Evolutionary conservation across 2,888 invertebrate species (phyloP), one percentile per base, ranked within the genome.

Genomic region (Eupithecia inturbata): DNA sequence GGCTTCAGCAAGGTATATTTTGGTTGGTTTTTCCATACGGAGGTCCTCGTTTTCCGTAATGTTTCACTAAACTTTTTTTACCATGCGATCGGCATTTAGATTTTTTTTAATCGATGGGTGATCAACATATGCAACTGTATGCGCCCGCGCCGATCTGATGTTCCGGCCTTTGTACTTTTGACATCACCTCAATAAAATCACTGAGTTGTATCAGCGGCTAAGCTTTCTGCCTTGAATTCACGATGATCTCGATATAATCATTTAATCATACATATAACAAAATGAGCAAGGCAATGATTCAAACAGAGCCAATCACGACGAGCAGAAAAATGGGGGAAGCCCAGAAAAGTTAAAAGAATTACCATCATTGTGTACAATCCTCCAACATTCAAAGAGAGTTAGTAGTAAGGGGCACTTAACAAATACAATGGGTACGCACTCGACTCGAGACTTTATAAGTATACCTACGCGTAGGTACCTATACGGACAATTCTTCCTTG

Each of bases 371-470:
- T 81, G 80, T 81, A 82, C 82, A 81, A 83, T 80, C 72, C 79
- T 75, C 79, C 81, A 77, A 78, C 78, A 78, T 77, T 77, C 78
- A 77, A 79, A 78, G 26, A 80, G 77, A 78, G 81, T 83, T 83
- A 81, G 81, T 83, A 81, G 81, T 82, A 81, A 82, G 81, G 79
- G 80, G 79, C 81, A 81, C 83, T 83, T 82, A 79, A 71, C 77
- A 83, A 82, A 82, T 81, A 84, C 84, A 85, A 84, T 83, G 81
- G 81, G 79, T 80, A 84, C 82, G 82, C 82, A 83, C 86, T 85
- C 78, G 70, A 82, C 78, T 78, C 72, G 81, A 83, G 83, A 82
- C 81, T 84, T 80, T 79, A 81, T 68, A 80, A 83, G 85, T 79
- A 83, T 81, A 82, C 26, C 26, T 57, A 53, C 79, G 80, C 81